Evolutionary conservation across 2,113 vertebrate species (phyloP).

Genomic region (Hippocampus barbouri): DNA sequence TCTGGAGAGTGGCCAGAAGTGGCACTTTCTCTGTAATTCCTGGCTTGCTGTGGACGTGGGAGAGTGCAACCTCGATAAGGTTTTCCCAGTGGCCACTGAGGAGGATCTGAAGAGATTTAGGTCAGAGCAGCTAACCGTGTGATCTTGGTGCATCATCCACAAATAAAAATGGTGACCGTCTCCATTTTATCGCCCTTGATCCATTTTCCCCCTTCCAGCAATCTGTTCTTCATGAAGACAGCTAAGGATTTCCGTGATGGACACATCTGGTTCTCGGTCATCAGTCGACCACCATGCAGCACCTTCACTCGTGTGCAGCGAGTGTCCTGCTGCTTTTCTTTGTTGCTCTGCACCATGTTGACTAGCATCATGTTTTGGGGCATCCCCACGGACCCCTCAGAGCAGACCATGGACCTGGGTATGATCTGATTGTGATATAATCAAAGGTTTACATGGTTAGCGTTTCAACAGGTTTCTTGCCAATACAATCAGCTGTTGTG

Average conservation of each 20-base stretch:
- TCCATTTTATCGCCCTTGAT: neutral
- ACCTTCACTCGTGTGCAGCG: constrained; percentile 87
- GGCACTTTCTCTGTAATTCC: constrained; percentile 92
- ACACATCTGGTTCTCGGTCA: constrained; percentile 91
- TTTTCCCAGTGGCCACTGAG: constrained; percentile 87
- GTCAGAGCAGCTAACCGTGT: constrained; percentile 59
- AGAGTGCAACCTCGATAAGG: constrained; percentile 85
- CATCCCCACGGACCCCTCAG: constrained; percentile 86
- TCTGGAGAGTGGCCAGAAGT: constrained; percentile 78
- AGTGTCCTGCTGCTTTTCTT: constrained; percentile 90
- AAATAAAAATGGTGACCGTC: neutral
- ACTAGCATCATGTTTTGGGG: constrained; percentile 98
- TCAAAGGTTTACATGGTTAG: neutral
- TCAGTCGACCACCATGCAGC: constrained; percentile 83
- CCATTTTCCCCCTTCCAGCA: constrained; percentile 62
- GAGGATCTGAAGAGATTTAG: constrained; percentile 87
- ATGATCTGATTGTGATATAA: constrained; percentile 22
- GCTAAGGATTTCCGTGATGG: constrained; percentile 86
- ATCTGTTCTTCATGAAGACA: constrained; percentile 90
- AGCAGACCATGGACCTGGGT: constrained; percentile 97
- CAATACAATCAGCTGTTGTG: neutral
- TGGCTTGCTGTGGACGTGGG: constrained; percentile 87
- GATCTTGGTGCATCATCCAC: neutral
- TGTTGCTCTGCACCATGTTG: constrained; percentile 94
- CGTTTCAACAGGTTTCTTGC: neutral